Evolutionary conservation across 2,797 vertebrate species (phyloP).

Genomic region (Sciurus vulgaris): DNA sequence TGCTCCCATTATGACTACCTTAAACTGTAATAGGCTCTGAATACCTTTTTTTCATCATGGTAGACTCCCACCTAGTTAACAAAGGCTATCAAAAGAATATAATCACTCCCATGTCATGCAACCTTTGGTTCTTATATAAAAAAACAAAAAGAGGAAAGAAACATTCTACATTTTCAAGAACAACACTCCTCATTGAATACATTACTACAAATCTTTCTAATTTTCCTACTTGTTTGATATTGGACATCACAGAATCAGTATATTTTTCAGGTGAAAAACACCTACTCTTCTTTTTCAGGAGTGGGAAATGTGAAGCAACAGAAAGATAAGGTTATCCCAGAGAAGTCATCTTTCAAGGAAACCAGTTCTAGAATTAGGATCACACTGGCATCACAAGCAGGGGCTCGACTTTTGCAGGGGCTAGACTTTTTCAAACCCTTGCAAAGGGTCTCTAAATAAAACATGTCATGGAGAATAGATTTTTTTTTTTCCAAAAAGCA

Average conservation of each 20-base stretch:
- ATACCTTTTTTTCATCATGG: not conserved
- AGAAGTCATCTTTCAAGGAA: not conserved
- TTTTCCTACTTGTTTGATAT: not conserved
- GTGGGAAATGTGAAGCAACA: not conserved
- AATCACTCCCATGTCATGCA: not conserved
- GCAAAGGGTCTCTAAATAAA: slow-evolving; percentile 12
- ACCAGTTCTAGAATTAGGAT: not conserved
- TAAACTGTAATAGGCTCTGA: not conserved
- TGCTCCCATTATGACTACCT: not conserved
- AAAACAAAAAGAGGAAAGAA: not conserved
- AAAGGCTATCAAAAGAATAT: not conserved
- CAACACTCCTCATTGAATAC: not conserved
- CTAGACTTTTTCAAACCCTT: slow-evolving; percentile 1
- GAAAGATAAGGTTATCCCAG: not conserved
- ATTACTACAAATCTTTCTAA: not conserved
- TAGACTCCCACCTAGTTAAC: not conserved
- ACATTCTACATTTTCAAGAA: not conserved
- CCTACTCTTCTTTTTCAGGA: not conserved
- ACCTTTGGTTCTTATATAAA: not conserved
- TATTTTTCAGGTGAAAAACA: not conserved
- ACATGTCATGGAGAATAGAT: not conserved
- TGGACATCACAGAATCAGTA: not conserved
- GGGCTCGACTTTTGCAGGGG: not conserved
- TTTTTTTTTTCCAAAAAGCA: not conserved
- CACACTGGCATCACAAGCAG: not conserved